These are phyloP conservation scores for Neomonachus schauinslandi DNA, from an alignment of 2,113 vertebrate genomes.

Conservation along the genomic window DNA sequence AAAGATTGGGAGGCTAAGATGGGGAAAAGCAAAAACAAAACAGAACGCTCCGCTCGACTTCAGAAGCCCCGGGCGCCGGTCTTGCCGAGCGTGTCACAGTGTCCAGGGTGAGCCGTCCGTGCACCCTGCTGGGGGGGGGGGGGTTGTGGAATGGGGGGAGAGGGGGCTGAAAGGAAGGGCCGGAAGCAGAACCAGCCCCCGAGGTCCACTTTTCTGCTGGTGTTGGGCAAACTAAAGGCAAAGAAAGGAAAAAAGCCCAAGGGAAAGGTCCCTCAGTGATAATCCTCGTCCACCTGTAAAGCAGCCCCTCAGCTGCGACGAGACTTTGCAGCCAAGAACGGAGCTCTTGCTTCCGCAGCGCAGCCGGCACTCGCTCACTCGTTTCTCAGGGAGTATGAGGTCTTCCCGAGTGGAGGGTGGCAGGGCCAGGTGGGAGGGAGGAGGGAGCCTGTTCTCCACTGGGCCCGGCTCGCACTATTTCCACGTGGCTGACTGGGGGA, in stretches of 20 bases:
- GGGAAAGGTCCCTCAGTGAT: conserved; percentile 69
- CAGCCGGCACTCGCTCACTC: neutral
- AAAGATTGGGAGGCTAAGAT: conserved; percentile 57
- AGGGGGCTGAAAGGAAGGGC: neutral
- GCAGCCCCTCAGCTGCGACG: conserved; percentile 22
- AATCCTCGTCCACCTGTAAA: conserved; percentile 54
- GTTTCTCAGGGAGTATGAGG: conserved; percentile 56
- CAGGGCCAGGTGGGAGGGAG: conserved; percentile 73
- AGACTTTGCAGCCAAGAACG: conserved; percentile 70
- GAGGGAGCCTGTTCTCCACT: conserved; percentile 72
- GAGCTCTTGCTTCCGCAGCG: conserved; percentile 54
- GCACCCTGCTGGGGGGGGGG: neutral
- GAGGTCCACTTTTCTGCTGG: conserved; percentile 84
- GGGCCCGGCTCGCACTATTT: conserved; percentile 90
- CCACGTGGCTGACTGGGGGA: conserved; percentile 98
- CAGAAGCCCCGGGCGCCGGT: conserved; percentile 51
- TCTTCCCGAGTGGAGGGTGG: conserved; percentile 27
- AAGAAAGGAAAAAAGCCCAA: conserved; percentile 47
- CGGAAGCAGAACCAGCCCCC: conserved; percentile 69
- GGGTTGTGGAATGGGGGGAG: too few relatives aligned
- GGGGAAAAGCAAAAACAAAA: conserved; percentile 63
- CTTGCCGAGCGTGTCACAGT: conserved; percentile 55
- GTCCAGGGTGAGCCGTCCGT: neutral
- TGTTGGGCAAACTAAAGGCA: conserved; percentile 81
- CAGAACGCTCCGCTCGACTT: conserved; percentile 50